Conservation (phyloP, 2,113 vertebrate species). For the Etheostoma cragini region DNA sequence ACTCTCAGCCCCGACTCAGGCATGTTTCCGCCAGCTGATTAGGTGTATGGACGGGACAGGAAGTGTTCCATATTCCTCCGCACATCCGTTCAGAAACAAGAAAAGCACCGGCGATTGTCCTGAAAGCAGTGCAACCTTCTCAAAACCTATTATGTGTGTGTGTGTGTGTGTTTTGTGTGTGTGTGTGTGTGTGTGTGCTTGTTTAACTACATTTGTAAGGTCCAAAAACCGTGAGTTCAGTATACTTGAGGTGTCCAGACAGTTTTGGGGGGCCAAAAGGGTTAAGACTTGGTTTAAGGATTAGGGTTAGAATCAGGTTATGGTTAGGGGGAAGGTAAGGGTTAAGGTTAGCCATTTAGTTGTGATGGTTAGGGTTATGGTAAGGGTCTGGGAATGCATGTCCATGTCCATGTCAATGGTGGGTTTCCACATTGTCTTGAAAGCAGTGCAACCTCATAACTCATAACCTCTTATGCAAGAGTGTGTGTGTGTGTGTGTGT, state of each 20-base stretch:
- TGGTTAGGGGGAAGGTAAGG: too few relatives aligned
- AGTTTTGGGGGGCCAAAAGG: too few relatives aligned
- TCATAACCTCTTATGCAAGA: conserved; percentile 9
- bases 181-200: neutral
- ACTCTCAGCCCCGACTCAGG: conserved; percentile 29
- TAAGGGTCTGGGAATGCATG: too few relatives aligned
- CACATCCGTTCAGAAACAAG: conserved; percentile 61
- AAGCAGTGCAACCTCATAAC: conserved; percentile 14
- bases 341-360: too few relatives aligned
- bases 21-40: conserved; percentile 61
- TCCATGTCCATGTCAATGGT: too few relatives aligned
- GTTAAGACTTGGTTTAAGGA: too few relatives aligned
- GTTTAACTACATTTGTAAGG: too few relatives aligned
- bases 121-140: conserved; percentile 22
- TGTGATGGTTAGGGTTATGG: too few relatives aligned
- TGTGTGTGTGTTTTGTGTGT: conserved; percentile 9
- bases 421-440: conserved; percentile 53
- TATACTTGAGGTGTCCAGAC: too few relatives aligned
- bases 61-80: conserved; percentile 70
- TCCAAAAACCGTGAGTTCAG: too few relatives aligned
- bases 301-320: too few relatives aligned
- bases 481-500: neutral
- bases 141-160: conserved; percentile 9
- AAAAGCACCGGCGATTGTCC: conserved; percentile 64
- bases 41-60: conserved; percentile 63